These are phyloP conservation scores for Ophthalmolycus amberensis DNA, from an alignment of 2,113 vertebrate species.

Conservation along the genomic window DNA sequence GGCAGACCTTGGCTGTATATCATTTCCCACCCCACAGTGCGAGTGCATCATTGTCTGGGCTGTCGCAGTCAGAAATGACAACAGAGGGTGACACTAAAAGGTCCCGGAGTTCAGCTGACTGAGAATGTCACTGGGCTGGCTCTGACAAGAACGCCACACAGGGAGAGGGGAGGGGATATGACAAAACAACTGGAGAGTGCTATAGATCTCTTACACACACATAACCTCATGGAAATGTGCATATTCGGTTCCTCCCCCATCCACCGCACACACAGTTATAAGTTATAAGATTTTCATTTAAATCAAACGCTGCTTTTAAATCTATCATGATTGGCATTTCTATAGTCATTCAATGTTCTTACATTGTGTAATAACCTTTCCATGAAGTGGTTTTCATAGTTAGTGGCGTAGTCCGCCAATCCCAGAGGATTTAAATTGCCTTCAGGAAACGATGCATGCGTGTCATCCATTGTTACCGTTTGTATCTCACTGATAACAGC, in stretches of 20 bases:
- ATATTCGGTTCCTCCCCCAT: not conserved
- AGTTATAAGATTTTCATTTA: not conserved
- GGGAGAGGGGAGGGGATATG: conserved; percentile 35
- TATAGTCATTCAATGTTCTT: not conserved
- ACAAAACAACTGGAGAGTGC: conserved; percentile 65
- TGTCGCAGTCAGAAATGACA: conserved; percentile 77
- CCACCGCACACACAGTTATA: not conserved
- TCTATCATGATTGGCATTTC: not conserved
- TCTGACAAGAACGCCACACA: conserved; percentile 66
- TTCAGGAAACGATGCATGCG: not conserved
- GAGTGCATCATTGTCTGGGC: conserved; percentile 72
- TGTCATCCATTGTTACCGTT: not conserved
- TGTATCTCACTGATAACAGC: not conserved
- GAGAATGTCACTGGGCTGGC: conserved; percentile 69
- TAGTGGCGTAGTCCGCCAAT: not conserved
- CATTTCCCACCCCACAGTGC: conserved; percentile 44
- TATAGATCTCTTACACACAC: conserved; percentile 23
- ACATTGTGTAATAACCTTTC: not conserved
- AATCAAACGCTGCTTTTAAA: not conserved
- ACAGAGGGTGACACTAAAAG: conserved; percentile 76
- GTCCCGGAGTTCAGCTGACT: conserved; percentile 74
- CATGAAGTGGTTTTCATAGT: not conserved
- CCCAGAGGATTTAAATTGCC: not conserved
- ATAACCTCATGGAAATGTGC: conserved; percentile 4
- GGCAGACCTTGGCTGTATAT: conserved; percentile 67